Evolutionary conservation across 2,113 vertebrate species (phyloP).

Genomic region (Castor canadensis): DNA sequence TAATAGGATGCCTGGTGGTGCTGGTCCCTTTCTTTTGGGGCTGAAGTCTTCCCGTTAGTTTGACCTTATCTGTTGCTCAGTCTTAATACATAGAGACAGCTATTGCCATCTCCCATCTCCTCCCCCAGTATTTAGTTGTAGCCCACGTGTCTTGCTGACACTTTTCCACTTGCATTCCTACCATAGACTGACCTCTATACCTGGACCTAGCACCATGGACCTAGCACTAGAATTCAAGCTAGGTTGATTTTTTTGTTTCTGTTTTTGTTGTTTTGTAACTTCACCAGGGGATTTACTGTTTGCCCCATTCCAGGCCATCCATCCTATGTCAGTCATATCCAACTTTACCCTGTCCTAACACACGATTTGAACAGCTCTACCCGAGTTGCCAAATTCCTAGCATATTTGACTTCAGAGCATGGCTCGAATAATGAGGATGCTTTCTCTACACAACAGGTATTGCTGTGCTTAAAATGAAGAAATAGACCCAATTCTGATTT

Average conservation of each 20-base stretch:
- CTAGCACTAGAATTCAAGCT: not conserved
- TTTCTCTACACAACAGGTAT: not conserved
- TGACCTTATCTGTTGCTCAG: not conserved
- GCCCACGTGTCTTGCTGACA: not conserved
- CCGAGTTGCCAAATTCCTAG: not conserved
- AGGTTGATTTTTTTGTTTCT: too few species aligned
- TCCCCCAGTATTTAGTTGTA: not conserved
- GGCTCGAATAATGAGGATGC: not conserved
- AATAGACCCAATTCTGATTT: not conserved
- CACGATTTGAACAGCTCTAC: not conserved
- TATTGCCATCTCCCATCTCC: not conserved
- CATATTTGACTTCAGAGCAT: not conserved
- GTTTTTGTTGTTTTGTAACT: not conserved
- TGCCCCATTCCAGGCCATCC: not conserved
- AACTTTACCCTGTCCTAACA: not conserved
- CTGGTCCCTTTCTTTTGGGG: not conserved
- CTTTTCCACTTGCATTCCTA: not conserved
- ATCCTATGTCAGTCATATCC: not conserved
- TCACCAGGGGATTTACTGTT: not conserved
- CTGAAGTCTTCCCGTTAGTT: not conserved
- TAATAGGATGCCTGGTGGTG: not conserved
- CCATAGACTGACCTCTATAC: not conserved
- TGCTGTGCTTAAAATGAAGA: not conserved
- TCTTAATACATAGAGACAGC: not conserved
- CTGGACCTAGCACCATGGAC: not conserved